These are phyloP conservation scores for Hypselothyrea guttata DNA, from an alignment of 2,888 invertebrate genomes.

Conservation along the genomic window DNA sequence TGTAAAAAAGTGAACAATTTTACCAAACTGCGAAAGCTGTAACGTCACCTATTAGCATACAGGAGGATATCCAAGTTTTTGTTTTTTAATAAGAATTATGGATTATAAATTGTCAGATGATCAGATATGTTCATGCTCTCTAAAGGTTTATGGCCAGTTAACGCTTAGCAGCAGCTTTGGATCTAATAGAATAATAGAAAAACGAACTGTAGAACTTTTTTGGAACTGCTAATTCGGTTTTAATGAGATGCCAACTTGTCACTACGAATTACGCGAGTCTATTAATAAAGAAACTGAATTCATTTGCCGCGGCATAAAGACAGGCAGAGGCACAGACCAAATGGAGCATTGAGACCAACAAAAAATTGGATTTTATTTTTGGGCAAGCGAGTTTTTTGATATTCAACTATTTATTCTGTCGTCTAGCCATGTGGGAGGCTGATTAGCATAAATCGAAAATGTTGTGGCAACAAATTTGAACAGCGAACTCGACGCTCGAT, in stretches of 20 bases:
- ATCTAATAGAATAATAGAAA: neutral
- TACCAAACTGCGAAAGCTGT: too few relatives aligned
- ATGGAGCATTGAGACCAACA: slow-evolving; percentile 22
- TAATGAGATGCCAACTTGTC: slow-evolving; percentile 74
- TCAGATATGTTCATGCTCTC: too few relatives aligned
- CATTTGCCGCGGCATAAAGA: slow-evolving; percentile 25
- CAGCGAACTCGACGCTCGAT: slow-evolving; percentile 12
- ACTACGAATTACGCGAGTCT: slow-evolving; percentile 68
- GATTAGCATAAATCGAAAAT: slow-evolving; percentile 65
- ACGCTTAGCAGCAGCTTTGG: too few relatives aligned
- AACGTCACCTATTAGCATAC: too few relatives aligned
- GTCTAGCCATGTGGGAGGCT: slow-evolving; percentile 75
- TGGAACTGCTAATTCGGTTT: slow-evolving; percentile 52
- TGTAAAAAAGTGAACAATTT: too few relatives aligned
- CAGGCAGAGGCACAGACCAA: slow-evolving; percentile 28
- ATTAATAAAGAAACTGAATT: slow-evolving; percentile 66
- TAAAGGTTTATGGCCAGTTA: too few relatives aligned
- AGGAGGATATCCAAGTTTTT: too few relatives aligned
- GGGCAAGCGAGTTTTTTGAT: slow-evolving; percentile 57
- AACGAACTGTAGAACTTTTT: slow-evolving; percentile 18
- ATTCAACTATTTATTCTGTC: slow-evolving; percentile 6
- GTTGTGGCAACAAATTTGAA: slow-evolving; percentile 41
- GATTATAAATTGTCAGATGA: too few relatives aligned
- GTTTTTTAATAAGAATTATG: too few relatives aligned
- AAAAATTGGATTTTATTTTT: slow-evolving; percentile 56